Conservation (phyloP, 2,797 vertebrate species). For the Melanotaenia nigrans region DNA sequence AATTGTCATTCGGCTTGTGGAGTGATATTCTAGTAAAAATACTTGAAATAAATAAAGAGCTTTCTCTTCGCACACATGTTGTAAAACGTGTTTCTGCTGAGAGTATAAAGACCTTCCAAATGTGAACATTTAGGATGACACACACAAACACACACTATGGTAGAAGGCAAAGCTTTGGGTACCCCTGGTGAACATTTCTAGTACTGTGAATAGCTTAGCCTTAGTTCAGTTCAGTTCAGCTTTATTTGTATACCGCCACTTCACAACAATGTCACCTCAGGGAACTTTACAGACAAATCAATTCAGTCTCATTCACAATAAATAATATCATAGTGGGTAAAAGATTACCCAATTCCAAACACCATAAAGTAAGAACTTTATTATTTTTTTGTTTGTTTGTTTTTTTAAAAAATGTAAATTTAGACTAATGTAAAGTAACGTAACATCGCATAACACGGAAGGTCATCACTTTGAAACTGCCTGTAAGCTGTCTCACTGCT, state of each 20-base stretch:
- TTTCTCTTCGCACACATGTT: not conserved
- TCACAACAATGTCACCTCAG: no score
- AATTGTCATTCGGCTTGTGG: not conserved
- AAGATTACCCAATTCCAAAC: not conserved
- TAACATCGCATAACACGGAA: no score
- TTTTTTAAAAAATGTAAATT: not conserved
- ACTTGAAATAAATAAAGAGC: not conserved
- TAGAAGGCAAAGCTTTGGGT: no score
- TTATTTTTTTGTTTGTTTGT: not conserved
- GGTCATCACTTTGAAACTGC: not conserved
- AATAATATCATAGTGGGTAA: not conserved
- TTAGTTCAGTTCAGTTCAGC: no score
- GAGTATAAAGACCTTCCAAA: not conserved
- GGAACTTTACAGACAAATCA: no score
- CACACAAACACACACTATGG: not conserved
- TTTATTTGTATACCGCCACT: no score
- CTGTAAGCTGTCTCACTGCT: not conserved
- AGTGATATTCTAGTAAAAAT: conserved; percentile 6
- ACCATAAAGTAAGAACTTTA: not conserved
- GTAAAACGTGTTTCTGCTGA: not conserved
- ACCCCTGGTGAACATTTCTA: not conserved
- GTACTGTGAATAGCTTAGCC: not conserved
- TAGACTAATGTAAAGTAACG: no score
- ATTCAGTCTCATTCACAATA: no score
- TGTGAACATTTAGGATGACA: not conserved